Evolutionary conservation across 2,113 vertebrate species (phyloP).

Genomic region (Nestor notabilis): DNA sequence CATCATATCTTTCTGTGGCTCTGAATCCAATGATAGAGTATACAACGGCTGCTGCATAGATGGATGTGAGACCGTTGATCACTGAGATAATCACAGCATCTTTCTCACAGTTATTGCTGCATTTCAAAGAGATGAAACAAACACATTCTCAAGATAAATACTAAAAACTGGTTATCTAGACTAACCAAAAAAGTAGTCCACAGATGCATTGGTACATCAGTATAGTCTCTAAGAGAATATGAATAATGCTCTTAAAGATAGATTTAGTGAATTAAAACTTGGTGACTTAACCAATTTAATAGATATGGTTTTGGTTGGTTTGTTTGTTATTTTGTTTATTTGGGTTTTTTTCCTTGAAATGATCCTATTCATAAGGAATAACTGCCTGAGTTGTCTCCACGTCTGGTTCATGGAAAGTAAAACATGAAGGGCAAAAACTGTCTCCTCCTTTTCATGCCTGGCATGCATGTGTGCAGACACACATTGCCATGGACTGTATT

Average conservation of each 20-base stretch:
- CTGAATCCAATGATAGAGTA: constrained; percentile 98
- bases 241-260: neutral
- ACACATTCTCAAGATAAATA: neutral
- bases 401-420: neutral
- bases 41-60: constrained; percentile 91
- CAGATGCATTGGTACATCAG: neutral
- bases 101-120: constrained; percentile 94
- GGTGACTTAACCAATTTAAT: neutral
- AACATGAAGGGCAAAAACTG: neutral
- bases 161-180: neutral
- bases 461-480: neutral
- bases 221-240: neutral
- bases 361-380: neutral
- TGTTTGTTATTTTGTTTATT: rapidly evolving
- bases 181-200: neutral
- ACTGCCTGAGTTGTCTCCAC: neutral
- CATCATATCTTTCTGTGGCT: constrained; percentile 86
- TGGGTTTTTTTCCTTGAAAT: rapidly evolving
- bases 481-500: neutral
- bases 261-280: neutral
- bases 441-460: neutral
- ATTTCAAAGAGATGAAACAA: neutral
- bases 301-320: neutral
- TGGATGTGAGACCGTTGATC: constrained; percentile 92
- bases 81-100: constrained; percentile 90